Evolutionary conservation across 2,888 invertebrate genomes (phyloP).

Genomic region (Resseliella maxima): DNA sequence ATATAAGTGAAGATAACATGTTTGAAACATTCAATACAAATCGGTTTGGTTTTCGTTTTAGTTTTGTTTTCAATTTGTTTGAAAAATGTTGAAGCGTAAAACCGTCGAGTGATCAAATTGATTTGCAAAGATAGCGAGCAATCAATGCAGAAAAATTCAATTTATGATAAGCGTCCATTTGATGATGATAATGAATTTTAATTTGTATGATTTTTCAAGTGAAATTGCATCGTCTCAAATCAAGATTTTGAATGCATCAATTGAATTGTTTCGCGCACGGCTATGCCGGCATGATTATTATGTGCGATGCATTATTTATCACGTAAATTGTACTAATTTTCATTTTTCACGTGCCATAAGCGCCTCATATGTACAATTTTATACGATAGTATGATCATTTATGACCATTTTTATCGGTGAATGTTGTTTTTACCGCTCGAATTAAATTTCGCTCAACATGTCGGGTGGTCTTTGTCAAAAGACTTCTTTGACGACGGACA

Average conservation of each 20-base stretch:
- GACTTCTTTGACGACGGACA: not conserved
- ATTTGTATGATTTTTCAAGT: constrained; percentile 22
- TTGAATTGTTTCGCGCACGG: not conserved
- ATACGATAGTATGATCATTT: not conserved
- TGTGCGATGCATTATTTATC: constrained; percentile 45
- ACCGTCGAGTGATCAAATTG: not conserved
- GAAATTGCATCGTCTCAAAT: not conserved
- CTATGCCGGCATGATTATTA: not conserved
- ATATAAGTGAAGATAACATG: not conserved
- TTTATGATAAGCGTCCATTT: constrained; percentile 23
- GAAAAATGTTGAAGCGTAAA: not conserved
- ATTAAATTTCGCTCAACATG: constrained; percentile 2
- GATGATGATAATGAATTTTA: constrained; percentile 26
- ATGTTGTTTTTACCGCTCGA: constrained; percentile 14
- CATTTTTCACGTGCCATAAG: constrained; percentile 39
- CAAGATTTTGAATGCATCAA: not conserved
- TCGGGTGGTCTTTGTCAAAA: not conserved
- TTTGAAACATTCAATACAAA: constrained; percentile 23
- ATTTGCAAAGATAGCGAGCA: not conserved
- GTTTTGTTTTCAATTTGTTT: not conserved
- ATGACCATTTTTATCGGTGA: constrained; percentile 43
- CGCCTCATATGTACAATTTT: not conserved
- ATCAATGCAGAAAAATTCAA: not conserved
- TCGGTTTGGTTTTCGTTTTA: not conserved
- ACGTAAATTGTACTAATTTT: constrained; percentile 24